These are phyloP conservation scores for Tetrapedia diversipes DNA, from an alignment of 2,888 invertebrate genomes.

Conservation along the genomic window DNA sequence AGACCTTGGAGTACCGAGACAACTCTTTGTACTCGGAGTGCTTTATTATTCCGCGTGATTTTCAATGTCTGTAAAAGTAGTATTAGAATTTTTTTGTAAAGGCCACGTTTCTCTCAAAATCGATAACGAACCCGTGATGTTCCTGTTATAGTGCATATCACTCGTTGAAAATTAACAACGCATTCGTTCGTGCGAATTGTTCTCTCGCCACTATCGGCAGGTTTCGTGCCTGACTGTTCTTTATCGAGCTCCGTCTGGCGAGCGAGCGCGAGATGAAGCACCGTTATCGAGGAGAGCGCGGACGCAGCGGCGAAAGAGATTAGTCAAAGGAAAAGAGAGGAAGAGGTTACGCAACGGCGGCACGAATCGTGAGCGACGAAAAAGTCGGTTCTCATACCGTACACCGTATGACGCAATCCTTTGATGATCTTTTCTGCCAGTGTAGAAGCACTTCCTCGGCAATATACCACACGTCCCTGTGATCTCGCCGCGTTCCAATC, in stretches of 20 bases:
- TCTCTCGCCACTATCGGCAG: not conserved
- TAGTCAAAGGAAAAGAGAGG: constrained; percentile 17
- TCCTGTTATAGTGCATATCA: not conserved
- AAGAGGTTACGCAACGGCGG: constrained; percentile 41
- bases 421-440: constrained; percentile 25
- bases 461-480: constrained; percentile 23
- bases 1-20: no score
- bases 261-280: not conserved
- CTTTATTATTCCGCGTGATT: no score
- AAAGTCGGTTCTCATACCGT: constrained; percentile 24
- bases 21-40: no score
- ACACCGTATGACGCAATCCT: constrained; percentile 37
- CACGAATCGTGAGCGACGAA: constrained; percentile 25
- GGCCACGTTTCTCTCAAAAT: no score
- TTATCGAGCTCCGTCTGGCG: constrained; percentile 13
- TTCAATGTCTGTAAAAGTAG: no score
- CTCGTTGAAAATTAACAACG: no score
- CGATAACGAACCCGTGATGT: not conserved
- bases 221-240: constrained; percentile 8
- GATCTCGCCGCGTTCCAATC: constrained; percentile 49
- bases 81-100: no score
- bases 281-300: constrained; percentile 11
- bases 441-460: constrained; percentile 43
- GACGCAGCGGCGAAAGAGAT: constrained; percentile 16
- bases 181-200: not conserved